Conservation (phyloP, 2,797 vertebrate species). For the Labroides dimidiatus region DNA sequence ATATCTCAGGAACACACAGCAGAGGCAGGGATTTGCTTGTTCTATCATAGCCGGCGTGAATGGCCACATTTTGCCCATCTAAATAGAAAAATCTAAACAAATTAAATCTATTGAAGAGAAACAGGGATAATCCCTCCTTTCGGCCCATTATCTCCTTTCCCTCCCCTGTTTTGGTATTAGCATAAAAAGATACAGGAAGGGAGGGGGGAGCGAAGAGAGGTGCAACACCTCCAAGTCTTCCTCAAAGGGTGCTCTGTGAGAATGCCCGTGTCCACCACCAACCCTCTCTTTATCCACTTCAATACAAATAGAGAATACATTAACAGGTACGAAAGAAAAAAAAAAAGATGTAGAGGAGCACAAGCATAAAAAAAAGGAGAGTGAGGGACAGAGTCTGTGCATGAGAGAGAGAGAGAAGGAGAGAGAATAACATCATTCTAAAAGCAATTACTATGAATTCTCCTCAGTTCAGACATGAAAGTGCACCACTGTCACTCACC, state of each 20-base stretch:
- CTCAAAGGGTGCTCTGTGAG: conserved; percentile 43
- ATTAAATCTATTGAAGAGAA: conserved; percentile 71
- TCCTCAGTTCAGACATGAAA: conserved; percentile 87
- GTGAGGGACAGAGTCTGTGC: conserved; percentile 32
- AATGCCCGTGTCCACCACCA: conserved; percentile 44
- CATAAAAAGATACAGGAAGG: conserved; percentile 54
- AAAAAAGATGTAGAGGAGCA: conserved; percentile 31
- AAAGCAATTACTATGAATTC: conserved; percentile 88
- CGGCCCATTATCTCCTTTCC: conserved; percentile 52
- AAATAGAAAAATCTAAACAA: conserved; percentile 76
- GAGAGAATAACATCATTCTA: conserved; percentile 83
- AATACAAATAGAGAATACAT: conserved; percentile 72
- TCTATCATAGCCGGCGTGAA: conserved; percentile 57
- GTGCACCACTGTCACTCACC: conserved; percentile 82
- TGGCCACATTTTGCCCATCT: conserved; percentile 64
- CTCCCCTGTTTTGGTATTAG: conserved; percentile 44
- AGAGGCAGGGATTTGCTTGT: conserved; percentile 48
- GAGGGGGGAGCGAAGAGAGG: neutral
- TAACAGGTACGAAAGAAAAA: conserved; percentile 54
- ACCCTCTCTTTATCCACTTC: conserved; percentile 54
- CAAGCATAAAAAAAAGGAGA: conserved; percentile 29
- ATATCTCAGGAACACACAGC: conserved; percentile 15
- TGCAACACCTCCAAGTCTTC: conserved; percentile 45
- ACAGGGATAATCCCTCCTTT: conserved; percentile 68
- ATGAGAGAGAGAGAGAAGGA: conserved; percentile 30